Base-by-base conservation (phyloP, 2,888 invertebrate species). In the Argyra leucocephala region DNA sequence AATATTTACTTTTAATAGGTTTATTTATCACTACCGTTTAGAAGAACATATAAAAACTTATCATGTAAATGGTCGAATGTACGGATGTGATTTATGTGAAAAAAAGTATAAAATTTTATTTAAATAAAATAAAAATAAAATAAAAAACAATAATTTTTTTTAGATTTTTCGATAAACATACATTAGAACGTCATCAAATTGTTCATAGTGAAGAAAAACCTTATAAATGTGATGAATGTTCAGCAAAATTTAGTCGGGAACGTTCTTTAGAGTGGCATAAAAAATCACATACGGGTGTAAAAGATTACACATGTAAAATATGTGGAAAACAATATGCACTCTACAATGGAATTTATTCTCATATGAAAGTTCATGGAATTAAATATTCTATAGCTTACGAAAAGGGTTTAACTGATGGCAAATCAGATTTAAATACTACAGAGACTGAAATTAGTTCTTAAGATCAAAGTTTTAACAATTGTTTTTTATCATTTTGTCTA, bases 281-380 rank as follows among this genome's bases (percentile, higher is more conserved):
- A 21, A 24, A 31, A 61, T 61, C 26, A 5, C 61, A 61, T 61
- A 18, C 61, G 2, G 31, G 31, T 7, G 21, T 31, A 26, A 61
- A 61, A 21, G 24, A 24, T n/a, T 61, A 21, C 31, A 26, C 9
- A 21, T 61, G 61, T 61, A 31, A 61, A 26, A 24, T 61, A 18
- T 61, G 61, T 61, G 61, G 61, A 22, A 61, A 61, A 31, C 3
- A 61, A 31, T 61, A 26, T 61, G 61, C 61, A 9, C 10, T 61
- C 2, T 61, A 61, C 10, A 31, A 61, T 31, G 61, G 61, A n/a
- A 61, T 61, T 21, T 61, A 61, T 61, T 61, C 61, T 9, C 61
- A 61, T 61, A 61, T 61, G 61, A 61, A 61, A 10, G 24, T 26
- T n/a, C 61, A 61, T 31, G 61, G 61, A n/a, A 61, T 61, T 6